Evolutionary conservation across 2,888 invertebrate genomes (phyloP).

Genomic region (Melanostoma scalare): DNA sequence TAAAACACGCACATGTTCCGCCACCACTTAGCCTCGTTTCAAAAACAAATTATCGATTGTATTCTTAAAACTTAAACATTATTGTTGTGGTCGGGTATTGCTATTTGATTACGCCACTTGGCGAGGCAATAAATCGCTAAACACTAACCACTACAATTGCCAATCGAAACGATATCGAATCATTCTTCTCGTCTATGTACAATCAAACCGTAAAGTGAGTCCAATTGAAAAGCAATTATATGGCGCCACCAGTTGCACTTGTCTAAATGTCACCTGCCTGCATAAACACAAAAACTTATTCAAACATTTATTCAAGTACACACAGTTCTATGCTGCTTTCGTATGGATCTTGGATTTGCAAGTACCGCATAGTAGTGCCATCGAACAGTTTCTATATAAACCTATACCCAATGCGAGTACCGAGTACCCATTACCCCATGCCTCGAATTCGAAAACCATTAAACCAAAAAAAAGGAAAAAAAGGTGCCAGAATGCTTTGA

Average conservation of each 20-base stretch:
- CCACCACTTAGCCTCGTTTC: slow-evolving; percentile 2
- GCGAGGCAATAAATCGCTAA: slow-evolving; percentile 30
- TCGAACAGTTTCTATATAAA: not conserved
- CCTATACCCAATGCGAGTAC: no score
- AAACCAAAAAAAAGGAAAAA: slow-evolving; percentile 5
- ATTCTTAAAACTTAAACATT: not conserved
- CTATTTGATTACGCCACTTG: slow-evolving; percentile 54
- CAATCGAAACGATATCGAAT: not conserved
- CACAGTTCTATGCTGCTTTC: slow-evolving; percentile 11
- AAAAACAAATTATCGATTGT: slow-evolving; percentile 28
- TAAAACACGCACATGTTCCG: not conserved
- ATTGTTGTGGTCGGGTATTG: slow-evolving; percentile 37
- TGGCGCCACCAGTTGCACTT: slow-evolving; percentile 67
- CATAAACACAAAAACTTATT: slow-evolving; percentile 62
- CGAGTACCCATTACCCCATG: no score
- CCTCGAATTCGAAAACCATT: not conserved
- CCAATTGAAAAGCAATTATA: slow-evolving; percentile 69
- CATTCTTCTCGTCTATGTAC: not conserved
- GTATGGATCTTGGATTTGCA: slow-evolving; percentile 26
- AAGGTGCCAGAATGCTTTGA: slow-evolving; percentile 49
- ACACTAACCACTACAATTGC: slow-evolving; percentile 15
- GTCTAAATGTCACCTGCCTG: slow-evolving; percentile 67
- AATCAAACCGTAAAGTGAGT: slow-evolving; percentile 18
- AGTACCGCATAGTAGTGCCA: slow-evolving; percentile 23
- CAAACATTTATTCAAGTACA: slow-evolving; percentile 43